A percentile compares a stretch with the other conserved stretches of the same genome.
phyloP scores from a whole-genome alignment of 1,140 invertebrate species.

The Parasteatoda tepidariorum region DNA sequence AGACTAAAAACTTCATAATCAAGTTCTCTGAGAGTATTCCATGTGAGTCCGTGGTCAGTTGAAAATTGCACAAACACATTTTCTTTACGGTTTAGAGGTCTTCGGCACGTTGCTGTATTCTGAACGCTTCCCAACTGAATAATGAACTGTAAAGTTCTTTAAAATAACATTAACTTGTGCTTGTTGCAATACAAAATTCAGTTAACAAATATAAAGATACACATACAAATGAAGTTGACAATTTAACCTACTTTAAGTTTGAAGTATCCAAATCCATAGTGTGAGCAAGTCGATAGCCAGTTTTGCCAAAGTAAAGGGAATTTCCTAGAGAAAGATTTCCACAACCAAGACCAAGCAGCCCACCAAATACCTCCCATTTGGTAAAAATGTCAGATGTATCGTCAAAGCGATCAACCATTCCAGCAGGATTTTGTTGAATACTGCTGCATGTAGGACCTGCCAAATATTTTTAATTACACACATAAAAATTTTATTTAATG shows the following conservation, averaged over 20 bases:
- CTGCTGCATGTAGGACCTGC: conserved; percentile 45
- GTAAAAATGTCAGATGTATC: not conserved
- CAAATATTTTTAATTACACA: not conserved
- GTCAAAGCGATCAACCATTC: conserved; percentile 58
- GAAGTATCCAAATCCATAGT: conserved; percentile 58
- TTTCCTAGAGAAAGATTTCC: conserved; percentile 57
- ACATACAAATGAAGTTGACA: not conserved
- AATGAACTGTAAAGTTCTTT: conserved; percentile 56
- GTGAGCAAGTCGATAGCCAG: conserved; percentile 44
- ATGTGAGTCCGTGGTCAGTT: conserved; percentile 67
- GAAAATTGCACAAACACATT: conserved; percentile 60
- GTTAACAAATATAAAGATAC: not conserved
- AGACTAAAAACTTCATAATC: conserved; percentile 66
- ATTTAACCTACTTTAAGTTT: conserved; percentile 36
- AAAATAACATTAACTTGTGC: conserved; percentile 7
- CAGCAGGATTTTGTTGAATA: conserved; percentile 49
- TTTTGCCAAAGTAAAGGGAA: conserved; percentile 54
- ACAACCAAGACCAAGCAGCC: conserved; percentile 43
- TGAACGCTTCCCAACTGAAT: conserved; percentile 62
- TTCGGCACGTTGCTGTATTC: conserved; percentile 61
- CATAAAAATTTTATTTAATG: not conserved
- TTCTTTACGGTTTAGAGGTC: conserved; percentile 65
- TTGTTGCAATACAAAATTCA: not conserved
- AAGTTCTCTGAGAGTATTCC: conserved; percentile 67
- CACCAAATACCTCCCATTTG: conserved; percentile 49